Conservation (phyloP, 1,140 invertebrate species). For the Drosophila prosaltans region DNA sequence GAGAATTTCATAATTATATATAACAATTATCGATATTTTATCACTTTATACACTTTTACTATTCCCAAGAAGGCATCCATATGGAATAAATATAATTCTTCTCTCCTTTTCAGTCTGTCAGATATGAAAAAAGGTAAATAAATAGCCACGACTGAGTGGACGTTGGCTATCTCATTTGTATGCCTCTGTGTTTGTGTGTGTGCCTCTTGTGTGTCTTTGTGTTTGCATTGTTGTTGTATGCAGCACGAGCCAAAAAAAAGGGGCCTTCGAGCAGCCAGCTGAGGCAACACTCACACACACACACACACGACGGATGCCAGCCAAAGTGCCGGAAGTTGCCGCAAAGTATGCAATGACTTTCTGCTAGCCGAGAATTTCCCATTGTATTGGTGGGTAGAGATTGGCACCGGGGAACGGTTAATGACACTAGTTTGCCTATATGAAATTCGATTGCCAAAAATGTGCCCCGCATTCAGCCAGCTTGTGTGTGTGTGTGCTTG, state of each 20-base stretch:
- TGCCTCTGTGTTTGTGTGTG: constrained; percentile 36
- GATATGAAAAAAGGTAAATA: constrained; percentile 58
- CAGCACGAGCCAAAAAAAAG: constrained; percentile 45
- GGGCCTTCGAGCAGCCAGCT: constrained; percentile 41
- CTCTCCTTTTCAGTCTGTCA: constrained; percentile 40
- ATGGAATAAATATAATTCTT: constrained; percentile 60
- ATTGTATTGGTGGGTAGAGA: constrained; percentile 20
- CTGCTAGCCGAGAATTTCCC: constrained; percentile 32
- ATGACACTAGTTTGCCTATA: constrained; percentile 41
- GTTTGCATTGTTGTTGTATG: constrained; percentile 18
- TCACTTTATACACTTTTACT: not conserved
- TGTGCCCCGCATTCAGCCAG: constrained; percentile 62
- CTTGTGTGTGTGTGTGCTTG: constrained; percentile 16
- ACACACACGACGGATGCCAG: constrained; percentile 50
- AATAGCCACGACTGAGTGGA: constrained; percentile 44
- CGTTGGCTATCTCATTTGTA: constrained; percentile 18
- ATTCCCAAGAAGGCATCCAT: constrained; percentile 26
- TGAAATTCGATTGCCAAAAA: constrained; percentile 47
- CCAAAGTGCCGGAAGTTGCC: constrained; percentile 75
- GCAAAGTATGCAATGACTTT: constrained; percentile 73
- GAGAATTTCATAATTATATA: too few species aligned
- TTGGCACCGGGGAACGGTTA: not conserved
- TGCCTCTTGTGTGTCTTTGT: constrained; percentile 23
- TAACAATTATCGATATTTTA: not conserved
- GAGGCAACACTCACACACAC: constrained; percentile 31